Conservation (phyloP, 2,113 vertebrate species). For the Corythaixoides concolor region DNA sequence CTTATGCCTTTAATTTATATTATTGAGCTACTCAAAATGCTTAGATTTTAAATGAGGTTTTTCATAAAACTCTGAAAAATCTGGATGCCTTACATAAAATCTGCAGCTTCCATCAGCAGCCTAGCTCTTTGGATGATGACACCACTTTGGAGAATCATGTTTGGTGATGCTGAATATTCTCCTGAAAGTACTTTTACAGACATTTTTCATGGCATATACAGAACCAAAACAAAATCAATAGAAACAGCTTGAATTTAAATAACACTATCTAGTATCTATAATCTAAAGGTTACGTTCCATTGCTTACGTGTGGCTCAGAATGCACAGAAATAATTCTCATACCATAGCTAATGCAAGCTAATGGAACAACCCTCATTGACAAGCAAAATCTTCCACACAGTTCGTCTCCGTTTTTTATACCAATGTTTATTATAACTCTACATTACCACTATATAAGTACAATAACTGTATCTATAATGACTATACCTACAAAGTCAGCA, state of each 20-base stretch:
- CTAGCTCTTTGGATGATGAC: not conserved
- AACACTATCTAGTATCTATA: not conserved
- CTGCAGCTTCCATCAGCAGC: not conserved
- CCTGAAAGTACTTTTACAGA: not conserved
- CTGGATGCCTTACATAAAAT: not conserved
- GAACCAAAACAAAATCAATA: slow-evolving; percentile 18
- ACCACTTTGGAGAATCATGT: not conserved
- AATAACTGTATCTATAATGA: not conserved
- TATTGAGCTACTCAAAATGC: not conserved
- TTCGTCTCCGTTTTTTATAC: not conserved
- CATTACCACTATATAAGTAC: not conserved
- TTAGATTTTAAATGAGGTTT: not conserved
- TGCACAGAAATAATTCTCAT: not conserved
- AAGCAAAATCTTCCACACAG: not conserved
- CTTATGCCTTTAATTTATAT: not conserved
- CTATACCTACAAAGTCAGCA: not conserved
- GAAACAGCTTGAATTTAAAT: slow-evolving; percentile 35
- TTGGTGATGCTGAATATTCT: not conserved
- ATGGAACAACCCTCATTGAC: not conserved
- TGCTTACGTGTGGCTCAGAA: not conserved
- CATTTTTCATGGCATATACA: not conserved
- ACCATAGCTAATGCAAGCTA: not conserved
- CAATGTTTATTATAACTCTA: not conserved
- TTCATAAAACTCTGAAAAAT: not conserved
- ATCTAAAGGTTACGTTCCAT: slow-evolving; percentile 35